Conservation (phyloP, 2,113 vertebrate species). For the Mirza zaza region DNA sequence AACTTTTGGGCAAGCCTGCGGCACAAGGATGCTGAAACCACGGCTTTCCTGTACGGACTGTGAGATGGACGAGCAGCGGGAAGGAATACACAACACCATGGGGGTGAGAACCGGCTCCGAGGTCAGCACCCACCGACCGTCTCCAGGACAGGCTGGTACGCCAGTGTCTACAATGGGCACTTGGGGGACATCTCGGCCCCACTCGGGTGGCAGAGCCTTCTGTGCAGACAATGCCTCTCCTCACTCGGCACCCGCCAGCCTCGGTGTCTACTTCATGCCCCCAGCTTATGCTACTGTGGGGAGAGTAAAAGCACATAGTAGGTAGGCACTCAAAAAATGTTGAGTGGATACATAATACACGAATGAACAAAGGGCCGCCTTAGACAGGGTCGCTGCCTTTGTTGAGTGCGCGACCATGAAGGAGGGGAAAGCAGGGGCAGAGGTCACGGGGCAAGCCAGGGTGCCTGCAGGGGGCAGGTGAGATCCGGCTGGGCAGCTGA, state of each 20-base stretch:
- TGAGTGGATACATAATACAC: background rate
- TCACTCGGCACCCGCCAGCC: background rate
- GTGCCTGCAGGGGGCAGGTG: background rate
- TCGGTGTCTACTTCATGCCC: background rate
- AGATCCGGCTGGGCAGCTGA: rapidly evolving
- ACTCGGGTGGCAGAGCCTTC: background rate
- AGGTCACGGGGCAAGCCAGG: background rate
- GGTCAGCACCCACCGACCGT: too few species aligned
- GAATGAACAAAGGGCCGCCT: background rate
- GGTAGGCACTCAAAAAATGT: background rate
- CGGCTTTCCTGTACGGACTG: background rate
- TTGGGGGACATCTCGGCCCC: background rate
- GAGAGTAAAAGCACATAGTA: background rate
- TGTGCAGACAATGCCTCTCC: background rate
- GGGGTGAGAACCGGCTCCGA: background rate
- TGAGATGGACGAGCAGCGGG: background rate
- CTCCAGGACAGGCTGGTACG: background rate
- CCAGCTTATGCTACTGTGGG: background rate
- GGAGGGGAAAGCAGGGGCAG: background rate
- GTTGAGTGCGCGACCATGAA: background rate
- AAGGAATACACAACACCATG: rapidly evolving
- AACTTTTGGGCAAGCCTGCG: background rate
- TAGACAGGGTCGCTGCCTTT: background rate
- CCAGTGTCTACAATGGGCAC: background rate
- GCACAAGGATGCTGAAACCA: background rate